Conservation (phyloP, 1,140 invertebrate species). For the Macrosteles quadrilineatus region DNA sequence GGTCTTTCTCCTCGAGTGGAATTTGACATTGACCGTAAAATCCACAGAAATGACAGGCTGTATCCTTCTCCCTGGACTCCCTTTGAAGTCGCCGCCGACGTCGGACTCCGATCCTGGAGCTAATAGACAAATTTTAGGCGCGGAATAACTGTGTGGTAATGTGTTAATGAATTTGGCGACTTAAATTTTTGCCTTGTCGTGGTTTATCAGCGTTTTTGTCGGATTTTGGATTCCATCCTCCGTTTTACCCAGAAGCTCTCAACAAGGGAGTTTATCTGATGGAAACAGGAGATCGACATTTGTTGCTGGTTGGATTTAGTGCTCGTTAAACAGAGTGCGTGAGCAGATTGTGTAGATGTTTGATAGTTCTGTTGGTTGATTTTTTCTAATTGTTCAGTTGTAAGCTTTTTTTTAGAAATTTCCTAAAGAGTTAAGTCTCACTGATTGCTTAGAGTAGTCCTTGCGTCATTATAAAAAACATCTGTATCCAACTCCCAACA, state of each 20-base stretch:
- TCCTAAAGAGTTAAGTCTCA: too few relatives aligned
- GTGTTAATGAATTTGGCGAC: conserved; percentile 4
- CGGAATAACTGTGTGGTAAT: neutral
- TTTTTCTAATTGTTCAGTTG: too few relatives aligned
- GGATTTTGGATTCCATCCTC: neutral
- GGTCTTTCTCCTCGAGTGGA: conserved; percentile 3
- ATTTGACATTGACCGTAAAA: conserved; percentile 9
- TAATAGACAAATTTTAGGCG: conserved; percentile 4
- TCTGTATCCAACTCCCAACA: too few relatives aligned
- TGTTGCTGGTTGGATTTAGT: too few relatives aligned
- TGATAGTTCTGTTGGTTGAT: too few relatives aligned
- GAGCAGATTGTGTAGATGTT: too few relatives aligned
- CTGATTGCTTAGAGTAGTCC: too few relatives aligned
- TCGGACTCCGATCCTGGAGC: neutral
- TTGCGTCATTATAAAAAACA: too few relatives aligned
- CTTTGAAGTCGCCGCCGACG: conserved; percentile 6
- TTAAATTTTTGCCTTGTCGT: neutral
- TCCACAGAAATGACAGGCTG: conserved; percentile 6
- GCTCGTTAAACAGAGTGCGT: too few relatives aligned
- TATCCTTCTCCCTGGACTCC: neutral
- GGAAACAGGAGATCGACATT: too few relatives aligned
- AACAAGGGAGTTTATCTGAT: too few relatives aligned
- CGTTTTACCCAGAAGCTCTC: neutral
- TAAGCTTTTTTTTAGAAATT: too few relatives aligned
- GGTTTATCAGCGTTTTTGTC: neutral